These are phyloP conservation scores for Porites divaricata DNA, from an alignment of 92 coral and sea anemone species.

Conservation along the genomic window DNA sequence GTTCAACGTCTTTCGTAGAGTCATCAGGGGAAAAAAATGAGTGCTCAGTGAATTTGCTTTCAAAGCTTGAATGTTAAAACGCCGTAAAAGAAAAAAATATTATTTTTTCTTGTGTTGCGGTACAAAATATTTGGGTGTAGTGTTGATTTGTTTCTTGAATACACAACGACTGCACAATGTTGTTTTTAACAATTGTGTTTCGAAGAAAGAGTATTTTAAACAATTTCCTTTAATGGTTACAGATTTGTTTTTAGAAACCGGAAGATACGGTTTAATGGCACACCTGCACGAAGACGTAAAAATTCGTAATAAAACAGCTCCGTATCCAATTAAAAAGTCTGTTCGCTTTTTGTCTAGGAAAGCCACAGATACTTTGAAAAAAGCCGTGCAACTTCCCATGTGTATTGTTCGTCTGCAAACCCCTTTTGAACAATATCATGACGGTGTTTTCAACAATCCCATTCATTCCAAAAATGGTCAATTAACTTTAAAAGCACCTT, in stretches of 20 bases:
- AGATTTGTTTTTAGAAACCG: constrained; percentile 5
- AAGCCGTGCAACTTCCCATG: constrained; percentile 7
- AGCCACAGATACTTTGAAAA: neutral
- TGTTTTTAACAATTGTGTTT: neutral
- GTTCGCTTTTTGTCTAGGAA: constrained; percentile 5
- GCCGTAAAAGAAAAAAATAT: neutral
- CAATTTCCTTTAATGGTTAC: neutral
- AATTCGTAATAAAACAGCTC: neutral
- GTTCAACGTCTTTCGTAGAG: neutral
- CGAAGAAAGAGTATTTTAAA: neutral
- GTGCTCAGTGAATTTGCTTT: neutral
- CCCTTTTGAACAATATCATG: neutral
- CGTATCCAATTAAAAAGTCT: neutral
- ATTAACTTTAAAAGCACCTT: neutral
- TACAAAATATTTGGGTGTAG: neutral
- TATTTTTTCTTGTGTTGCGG: constrained; percentile 6
- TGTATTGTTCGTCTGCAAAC: constrained; percentile 8
- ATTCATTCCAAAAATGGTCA: neutral
- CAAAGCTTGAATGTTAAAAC: neutral
- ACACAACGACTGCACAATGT: neutral
- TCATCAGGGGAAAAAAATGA: neutral
- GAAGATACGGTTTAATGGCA: constrained; percentile 2
- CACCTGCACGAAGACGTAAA: neutral
- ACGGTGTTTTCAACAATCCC: neutral
- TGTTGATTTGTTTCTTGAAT: neutral